Conservation (phyloP, 2,113 vertebrate genomes). For the Brienomyrus longianalis region DNA sequence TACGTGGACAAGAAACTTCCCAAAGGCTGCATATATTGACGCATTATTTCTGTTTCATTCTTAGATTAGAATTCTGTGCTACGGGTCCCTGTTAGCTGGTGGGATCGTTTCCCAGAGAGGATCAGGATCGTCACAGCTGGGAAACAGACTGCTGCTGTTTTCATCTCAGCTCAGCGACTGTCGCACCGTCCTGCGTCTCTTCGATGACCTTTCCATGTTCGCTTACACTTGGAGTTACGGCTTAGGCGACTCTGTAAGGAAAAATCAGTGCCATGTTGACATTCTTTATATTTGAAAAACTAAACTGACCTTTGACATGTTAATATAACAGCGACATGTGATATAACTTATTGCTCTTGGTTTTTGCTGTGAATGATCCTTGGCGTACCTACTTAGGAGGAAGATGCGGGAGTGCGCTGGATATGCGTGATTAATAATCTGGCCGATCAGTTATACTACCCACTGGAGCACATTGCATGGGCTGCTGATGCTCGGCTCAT, state of each 20-base stretch:
- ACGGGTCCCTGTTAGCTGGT: constrained; percentile 78
- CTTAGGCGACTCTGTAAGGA: constrained; percentile 69
- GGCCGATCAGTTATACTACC: constrained; percentile 90
- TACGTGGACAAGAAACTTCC: neutral
- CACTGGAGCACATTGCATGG: constrained; percentile 91
- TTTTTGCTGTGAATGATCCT: neutral
- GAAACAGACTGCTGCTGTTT: constrained; percentile 67
- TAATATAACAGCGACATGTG: neutral
- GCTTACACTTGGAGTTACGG: constrained; percentile 74
- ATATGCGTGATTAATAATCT: constrained; percentile 76
- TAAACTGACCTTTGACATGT: neutral
- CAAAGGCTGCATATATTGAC: neutral
- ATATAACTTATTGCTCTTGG: neutral
- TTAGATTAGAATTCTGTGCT: constrained; percentile 75
- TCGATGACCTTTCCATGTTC: constrained; percentile 84
- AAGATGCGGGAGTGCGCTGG: constrained; percentile 67
- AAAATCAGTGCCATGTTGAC: neutral
- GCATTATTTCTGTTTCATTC: constrained; percentile 3
- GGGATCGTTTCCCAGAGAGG: constrained; percentile 59
- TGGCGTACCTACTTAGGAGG: constrained; percentile 57
- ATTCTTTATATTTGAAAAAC: neutral
- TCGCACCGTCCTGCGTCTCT: constrained; percentile 78
- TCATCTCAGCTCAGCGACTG: constrained; percentile 81
- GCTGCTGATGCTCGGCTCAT: constrained; percentile 74
- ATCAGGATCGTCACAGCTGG: constrained; percentile 43